phyloP scores from a whole-genome alignment of 2,888 invertebrate species.

The Morpho helenor region DNA sequence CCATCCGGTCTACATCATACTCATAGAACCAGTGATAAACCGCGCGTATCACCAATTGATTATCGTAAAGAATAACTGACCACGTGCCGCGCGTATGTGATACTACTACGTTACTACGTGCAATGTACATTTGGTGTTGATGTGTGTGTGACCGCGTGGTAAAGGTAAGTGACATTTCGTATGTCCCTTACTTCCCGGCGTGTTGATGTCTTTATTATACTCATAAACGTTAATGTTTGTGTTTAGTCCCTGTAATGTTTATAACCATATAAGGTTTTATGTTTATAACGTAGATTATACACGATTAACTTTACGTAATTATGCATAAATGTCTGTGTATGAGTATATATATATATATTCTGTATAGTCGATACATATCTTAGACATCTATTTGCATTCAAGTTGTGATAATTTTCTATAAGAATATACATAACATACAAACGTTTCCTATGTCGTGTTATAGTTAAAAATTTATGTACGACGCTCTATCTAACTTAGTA shows the following conservation, averaged over 20 bases:
- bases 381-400: too few species aligned
- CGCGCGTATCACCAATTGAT: constrained; percentile 20
- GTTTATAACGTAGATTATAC: neutral
- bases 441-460: too few species aligned
- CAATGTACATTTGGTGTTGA: constrained; percentile 52
- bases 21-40: constrained; percentile 18
- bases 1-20: constrained; percentile 18
- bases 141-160: constrained; percentile 38
- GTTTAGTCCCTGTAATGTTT: constrained; percentile 12
- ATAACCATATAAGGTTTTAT: constrained; percentile 2
- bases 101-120: constrained; percentile 60
- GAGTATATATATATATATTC: too few species aligned
- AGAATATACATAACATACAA: too few species aligned
- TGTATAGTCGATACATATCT: too few species aligned
- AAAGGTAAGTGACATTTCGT: constrained; percentile 45
- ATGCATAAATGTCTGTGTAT: neutral
- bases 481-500: too few species aligned
- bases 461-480: too few species aligned
- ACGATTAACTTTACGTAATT: neutral
- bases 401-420: too few species aligned
- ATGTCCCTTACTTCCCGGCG: constrained; percentile 16
- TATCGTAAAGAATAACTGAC: constrained; percentile 58
- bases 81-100: constrained; percentile 57
- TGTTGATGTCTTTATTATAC: constrained; percentile 38
- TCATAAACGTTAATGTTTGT: constrained; percentile 25